Base-by-base conservation (phyloP, 2,113 vertebrate species). In the Nothobranchius furzeri region DNA sequence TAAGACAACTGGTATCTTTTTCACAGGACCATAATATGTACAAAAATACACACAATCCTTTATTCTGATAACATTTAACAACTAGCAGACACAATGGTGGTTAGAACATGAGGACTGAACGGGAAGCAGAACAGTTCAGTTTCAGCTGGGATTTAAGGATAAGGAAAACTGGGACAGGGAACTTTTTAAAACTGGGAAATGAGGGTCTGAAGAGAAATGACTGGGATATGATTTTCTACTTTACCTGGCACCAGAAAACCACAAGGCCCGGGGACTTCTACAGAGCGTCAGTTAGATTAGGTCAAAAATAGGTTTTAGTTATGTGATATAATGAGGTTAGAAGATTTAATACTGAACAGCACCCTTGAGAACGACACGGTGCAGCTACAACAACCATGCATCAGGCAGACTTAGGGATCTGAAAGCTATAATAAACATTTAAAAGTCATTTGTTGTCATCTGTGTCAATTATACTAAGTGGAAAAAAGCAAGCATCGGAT, bases 161-260 rank as follows among this genome's bases (percentile, higher is more conserved):
- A 52, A 75, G 68, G 75, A 74, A 68, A 78, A 79, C 50, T 6
- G 68, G 80, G 73, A 46, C 60, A 56, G 88, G 82, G 48, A 17
- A 36, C 17, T 59, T 71, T 77, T 35, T 74, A 9, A 12, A 75
- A 57, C 47, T 50, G 58, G 73, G 78, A 50, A 37, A 42, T 58
- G 77, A 11, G 73, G 66, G 85, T 75, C 77, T 72, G 85, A 90
- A 75, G 87, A 89, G 84, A 75, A 51, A 87, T 35, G 15, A 86
- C 55, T 49, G 82, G 78, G 80, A 87, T 82, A 77, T 77, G 75
- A 90, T 75, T 70, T 70, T 75, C 58, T 89, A 86, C 89, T 95
- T 96, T 98, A 97, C 96, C 96, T 96, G 95, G 89, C 80, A 91
- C 92, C 81, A 93, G 93, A 92, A 95, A 95, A 93, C 95, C 96